Base-by-base conservation (phyloP, 2,113 vertebrate genomes). In the Conger conger region DNA sequence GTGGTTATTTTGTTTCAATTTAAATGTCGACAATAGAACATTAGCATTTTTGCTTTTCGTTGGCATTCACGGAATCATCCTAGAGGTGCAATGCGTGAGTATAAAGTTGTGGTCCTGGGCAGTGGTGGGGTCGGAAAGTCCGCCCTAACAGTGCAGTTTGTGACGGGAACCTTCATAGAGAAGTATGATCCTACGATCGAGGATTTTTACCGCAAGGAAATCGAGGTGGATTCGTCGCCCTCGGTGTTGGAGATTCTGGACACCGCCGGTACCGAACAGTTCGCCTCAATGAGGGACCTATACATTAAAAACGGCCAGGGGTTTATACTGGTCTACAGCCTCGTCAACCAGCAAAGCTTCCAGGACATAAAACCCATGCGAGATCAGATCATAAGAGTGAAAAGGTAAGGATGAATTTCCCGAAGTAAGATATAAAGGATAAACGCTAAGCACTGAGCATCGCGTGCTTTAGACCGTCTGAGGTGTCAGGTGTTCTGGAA, bases 311-410 rank as follows among this genome's bases (percentile, higher is more conserved):
- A 97, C 91, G 96, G 97, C 37, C 97, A 97, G 84, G 97, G 96
- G 89, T 97, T 97, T 95, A 97, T 97, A 91, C 93, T 97, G 15
- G 97, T 97, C 90, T 97, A 97, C 95, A 97, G 97, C 85, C 94
- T 97, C 42, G 96, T 97, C 84, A 97, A 97, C 94, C 97, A 97
- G 94, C 97, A 97, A 91, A 97, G 96, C 91, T 97, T 97, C 91
- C 97, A 97, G 93, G 97, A 98, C 94, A 97, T 97, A 93, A 96
- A 96, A 87, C 97, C 97, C 91, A 97, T 98, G 97, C 94, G 97
- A 54, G 97, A 97, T 91, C 97, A 98, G 95, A 98, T 98, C 94
- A 97, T 97, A 95, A 94, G 97, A 86, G 97, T 97, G 82, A 98
- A 98, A 93, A 96, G 97, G 96, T 97, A 91, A 95, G 91, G 79